These are phyloP conservation scores for Ptychobarbus kaznakovi DNA, from an alignment of 2,797 vertebrate species.

Conservation along the genomic window DNA sequence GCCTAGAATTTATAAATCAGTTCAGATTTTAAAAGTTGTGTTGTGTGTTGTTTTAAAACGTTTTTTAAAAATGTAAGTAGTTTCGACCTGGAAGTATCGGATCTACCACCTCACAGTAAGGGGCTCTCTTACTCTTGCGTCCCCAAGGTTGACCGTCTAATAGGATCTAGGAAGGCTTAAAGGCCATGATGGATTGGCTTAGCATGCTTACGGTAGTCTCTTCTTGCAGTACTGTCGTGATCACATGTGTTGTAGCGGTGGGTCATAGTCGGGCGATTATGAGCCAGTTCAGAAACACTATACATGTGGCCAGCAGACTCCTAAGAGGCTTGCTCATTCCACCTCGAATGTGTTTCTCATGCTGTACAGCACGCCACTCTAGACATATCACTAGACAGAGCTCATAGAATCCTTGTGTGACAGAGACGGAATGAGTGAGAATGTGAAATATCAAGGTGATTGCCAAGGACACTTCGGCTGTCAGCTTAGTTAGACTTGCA, in stretches of 20 bases:
- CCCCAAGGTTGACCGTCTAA: constrained; percentile 67
- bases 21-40: not conserved
- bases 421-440: constrained; percentile 1
- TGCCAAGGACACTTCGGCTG: not conserved
- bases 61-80: not conserved
- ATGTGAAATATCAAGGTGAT: constrained; percentile 12
- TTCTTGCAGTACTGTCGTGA: constrained; percentile 58
- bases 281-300: constrained; percentile 33
- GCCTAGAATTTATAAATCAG: not conserved
- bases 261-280: constrained; percentile 13
- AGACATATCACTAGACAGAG: not conserved
- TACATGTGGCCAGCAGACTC: constrained; percentile 16
- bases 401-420: constrained; percentile 9
- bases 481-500: not conserved
- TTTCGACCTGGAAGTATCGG: not conserved
- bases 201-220: constrained; percentile 44
- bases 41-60: no score
- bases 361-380: constrained; percentile 15
- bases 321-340: constrained; percentile 29
- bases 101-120: constrained; percentile 11
- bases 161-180: constrained; percentile 70
- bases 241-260: constrained; percentile 61
- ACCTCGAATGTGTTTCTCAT: constrained; percentile 41
- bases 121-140: constrained; percentile 25
- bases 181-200: constrained; percentile 64